Percentiles rank a stretch among this genome's conserved stretches.
phyloP scores from a whole-genome alignment of 1,140 invertebrate genomes.

The Coptotermes formosanus region DNA sequence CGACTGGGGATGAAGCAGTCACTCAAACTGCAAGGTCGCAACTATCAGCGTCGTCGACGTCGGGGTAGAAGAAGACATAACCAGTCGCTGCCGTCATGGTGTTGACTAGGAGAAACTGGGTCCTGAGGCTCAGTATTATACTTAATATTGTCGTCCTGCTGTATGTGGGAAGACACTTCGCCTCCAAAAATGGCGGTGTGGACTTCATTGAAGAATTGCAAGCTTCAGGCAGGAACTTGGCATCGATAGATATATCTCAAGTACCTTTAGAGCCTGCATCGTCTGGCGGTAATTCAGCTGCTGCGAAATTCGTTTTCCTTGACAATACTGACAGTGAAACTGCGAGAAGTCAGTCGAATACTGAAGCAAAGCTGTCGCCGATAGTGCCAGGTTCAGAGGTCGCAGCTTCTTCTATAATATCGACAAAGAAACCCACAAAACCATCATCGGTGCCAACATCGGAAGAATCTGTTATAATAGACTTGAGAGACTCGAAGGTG shows the following conservation, averaged over 20 bases:
- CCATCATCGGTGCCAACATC: constrained; percentile 39
- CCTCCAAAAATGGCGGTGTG: constrained; percentile 37
- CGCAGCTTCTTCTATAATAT: constrained; percentile 39
- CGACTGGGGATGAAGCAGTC: constrained; percentile 22
- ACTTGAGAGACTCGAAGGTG: background rate
- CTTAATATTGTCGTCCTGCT: constrained; percentile 68
- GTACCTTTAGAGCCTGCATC: background rate
- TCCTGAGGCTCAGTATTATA: constrained; percentile 69
- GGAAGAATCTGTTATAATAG: background rate
- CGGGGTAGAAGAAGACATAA: constrained; percentile 4
- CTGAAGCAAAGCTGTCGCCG: background rate
- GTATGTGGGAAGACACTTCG: constrained; percentile 61
- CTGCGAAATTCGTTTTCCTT: constrained; percentile 36
- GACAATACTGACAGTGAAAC: background rate
- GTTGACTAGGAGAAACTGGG: constrained; percentile 64
- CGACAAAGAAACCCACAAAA: constrained; percentile 42
- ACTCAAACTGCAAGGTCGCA: background rate
- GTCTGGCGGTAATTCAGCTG: constrained; percentile 21
- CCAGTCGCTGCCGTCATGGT: constrained; percentile 34
- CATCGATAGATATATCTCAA: background rate
- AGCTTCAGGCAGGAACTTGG: constrained; percentile 32
- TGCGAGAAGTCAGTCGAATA: background rate
- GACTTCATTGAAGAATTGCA: constrained; percentile 35
- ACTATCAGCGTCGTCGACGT: constrained; percentile 21
- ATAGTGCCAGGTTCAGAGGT: constrained; percentile 42